These are phyloP conservation scores for Rotaria magnacalcarata DNA, from an alignment of 2,888 invertebrate genomes.

Conservation along the genomic window DNA sequence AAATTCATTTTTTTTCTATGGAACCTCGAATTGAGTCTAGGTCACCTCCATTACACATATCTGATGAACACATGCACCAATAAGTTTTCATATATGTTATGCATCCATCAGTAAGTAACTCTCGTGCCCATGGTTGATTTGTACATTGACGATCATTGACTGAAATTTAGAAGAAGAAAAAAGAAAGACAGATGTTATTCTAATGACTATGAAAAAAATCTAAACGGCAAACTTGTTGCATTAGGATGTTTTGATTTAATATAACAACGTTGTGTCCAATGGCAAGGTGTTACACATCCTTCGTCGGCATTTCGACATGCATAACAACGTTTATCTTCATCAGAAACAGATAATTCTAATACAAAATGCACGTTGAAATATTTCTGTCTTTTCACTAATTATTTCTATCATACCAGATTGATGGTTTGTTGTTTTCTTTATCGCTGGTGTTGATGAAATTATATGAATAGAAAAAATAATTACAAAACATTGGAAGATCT, in stretches of 20 bases:
- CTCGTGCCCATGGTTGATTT: constrained; percentile 35
- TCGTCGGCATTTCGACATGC: not conserved
- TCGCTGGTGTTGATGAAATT: not conserved
- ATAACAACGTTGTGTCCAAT: constrained; percentile 37
- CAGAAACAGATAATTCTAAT: constrained; percentile 1
- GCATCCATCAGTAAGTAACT: constrained; percentile 44
- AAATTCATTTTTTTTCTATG: not conserved
- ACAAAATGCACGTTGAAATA: not conserved
- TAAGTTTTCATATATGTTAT: constrained; percentile 38
- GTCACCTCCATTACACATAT: constrained; percentile 44
- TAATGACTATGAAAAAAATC: not conserved
- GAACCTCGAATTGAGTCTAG: constrained; percentile 40
- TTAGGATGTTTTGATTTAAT: constrained; percentile 7
- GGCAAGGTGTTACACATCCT: not conserved
- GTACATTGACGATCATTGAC: constrained; percentile 42
- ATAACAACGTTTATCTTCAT: constrained; percentile 25
- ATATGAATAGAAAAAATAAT: not conserved
- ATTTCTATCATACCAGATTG: not conserved
- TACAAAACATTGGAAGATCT: not conserved
- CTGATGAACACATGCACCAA: constrained; percentile 46
- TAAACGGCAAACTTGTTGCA: not conserved
- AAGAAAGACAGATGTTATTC: not conserved
- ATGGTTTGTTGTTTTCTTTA: not conserved
- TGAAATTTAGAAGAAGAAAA: not conserved
- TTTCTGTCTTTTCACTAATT: no score